Conservation (phyloP, 1,140 invertebrate genomes). For the Cataglyphis hispanica region DNA sequence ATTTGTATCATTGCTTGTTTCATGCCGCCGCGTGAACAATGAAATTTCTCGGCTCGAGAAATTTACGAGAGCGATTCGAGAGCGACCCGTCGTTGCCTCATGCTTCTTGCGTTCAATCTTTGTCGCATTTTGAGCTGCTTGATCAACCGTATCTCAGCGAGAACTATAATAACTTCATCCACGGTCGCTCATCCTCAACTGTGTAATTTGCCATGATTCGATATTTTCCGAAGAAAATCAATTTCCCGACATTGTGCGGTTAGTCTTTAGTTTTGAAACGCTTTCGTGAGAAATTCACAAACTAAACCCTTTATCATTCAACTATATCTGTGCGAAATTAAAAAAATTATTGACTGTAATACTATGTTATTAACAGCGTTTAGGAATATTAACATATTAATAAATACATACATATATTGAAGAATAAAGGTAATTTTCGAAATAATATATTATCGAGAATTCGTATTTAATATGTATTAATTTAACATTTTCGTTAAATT, state of each 20-base stretch:
- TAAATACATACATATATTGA: background rate
- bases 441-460: background rate
- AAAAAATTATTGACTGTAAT: background rate
- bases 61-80: slow-evolving; percentile 58
- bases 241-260: slow-evolving; percentile 25
- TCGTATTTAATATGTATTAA: background rate
- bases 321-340: background rate
- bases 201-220: slow-evolving; percentile 45
- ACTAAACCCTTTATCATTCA: background rate
- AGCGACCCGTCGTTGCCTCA: slow-evolving; percentile 13
- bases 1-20: slow-evolving; percentile 48
- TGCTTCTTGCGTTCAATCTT: slow-evolving; percentile 26
- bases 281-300: slow-evolving; percentile 29
- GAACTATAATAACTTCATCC: slow-evolving; percentile 55
- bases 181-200: slow-evolving; percentile 49
- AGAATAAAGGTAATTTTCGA: background rate
- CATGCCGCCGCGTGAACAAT: slow-evolving; percentile 39
- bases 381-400: background rate
- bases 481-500: background rate
- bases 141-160: background rate
- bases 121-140: slow-evolving; percentile 25
- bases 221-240: slow-evolving; percentile 59
- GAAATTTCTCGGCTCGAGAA: slow-evolving; percentile 64
- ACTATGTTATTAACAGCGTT: background rate
- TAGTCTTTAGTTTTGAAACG: background rate